Base-by-base conservation (phyloP, 2,888 invertebrate species). In the Limenitis camilla region DNA sequence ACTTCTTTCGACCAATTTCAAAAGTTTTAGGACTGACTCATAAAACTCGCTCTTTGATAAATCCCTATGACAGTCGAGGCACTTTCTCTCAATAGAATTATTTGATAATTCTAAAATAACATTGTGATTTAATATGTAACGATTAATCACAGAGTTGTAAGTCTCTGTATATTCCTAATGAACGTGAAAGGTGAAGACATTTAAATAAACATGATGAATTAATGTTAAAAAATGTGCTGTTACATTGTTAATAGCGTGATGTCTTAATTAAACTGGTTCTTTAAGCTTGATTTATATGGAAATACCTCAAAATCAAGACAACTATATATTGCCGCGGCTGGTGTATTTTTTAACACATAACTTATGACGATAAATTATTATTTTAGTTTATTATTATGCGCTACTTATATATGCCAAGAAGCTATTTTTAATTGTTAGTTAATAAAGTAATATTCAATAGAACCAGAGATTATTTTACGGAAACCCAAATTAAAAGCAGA, bases 171-270 rank as follows among this genome's bases (percentile, higher is more conserved):
- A 47, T 47, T 51, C 48, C 53, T 60, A 61, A 60, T 62, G 54
- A 61, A 57, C 52, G 54, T 55, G 50, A 58, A 56, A 56, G 57
- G 60, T 56, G 57, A 61, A 60, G 58, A 59, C 52, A 59, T 61
- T 61, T 62, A 53, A 61, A 62, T 62, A 55, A 61, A 62, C 57
- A 57, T 61, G 58, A 61, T 61, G 52, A 57, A 61, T 59, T 47
- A 47, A 36, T 11, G 39, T 38, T 45, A 27, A 6, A 30, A 57
- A 52, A 56, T 52, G 39, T 41, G 49, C 55, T 53, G 54, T 54
- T 41, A 61, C 35, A 52, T 49, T 56, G 57, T 59, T 50, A 58
- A 53, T 44, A 48, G 51, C 58, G 52, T 52, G 40, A 55, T 41
- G 30, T 54, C 42, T 32, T 44, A 47, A 43, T 35, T 44, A 36